A percentile compares a stretch with the other conserved stretches of the same genome.
Conservation (phyloP, 1,140 invertebrate genomes). For the Pollicipes pollicipes region DNA sequence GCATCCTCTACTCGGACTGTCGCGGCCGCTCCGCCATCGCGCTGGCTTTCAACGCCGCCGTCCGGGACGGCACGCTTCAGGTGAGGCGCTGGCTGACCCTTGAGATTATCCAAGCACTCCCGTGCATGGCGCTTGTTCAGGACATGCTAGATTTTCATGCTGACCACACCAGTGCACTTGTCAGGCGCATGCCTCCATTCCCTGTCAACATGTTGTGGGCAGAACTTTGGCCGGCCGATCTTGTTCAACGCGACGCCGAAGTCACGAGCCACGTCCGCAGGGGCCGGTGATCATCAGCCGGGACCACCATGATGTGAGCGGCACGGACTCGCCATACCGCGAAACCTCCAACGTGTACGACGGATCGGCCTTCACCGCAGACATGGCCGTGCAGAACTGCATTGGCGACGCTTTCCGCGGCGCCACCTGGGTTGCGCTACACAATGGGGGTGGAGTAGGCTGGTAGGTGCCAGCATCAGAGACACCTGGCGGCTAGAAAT, state of each 20-base stretch:
- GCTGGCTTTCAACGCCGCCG: slow-evolving; percentile 41
- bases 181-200: too few relatives aligned
- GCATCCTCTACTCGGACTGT: slow-evolving; percentile 46
- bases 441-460: slow-evolving; percentile 49
- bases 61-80: slow-evolving; percentile 30
- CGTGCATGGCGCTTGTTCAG: too few relatives aligned
- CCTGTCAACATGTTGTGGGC: too few relatives aligned
- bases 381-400: slow-evolving; percentile 49
- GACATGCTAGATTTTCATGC: too few relatives aligned
- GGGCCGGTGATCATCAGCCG: slow-evolving; percentile 42
- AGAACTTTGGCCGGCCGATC: too few relatives aligned
- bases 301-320: slow-evolving; percentile 52
- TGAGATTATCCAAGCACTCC: too few relatives aligned
- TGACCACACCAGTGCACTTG: too few relatives aligned
- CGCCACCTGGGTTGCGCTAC: slow-evolving; percentile 48
- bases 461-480: too few relatives aligned
- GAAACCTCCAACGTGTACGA: slow-evolving; percentile 49
- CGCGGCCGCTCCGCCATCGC: slow-evolving; percentile 36
- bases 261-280: too few relatives aligned
- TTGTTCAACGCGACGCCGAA: too few relatives aligned
- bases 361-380: slow-evolving; percentile 46
- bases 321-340: slow-evolving; percentile 46
- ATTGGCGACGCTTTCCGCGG: slow-evolving; percentile 46
- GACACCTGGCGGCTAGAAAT: too few relatives aligned
- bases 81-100: too few relatives aligned